Percentiles rank a stretch among this genome's conserved stretches.
These are phyloP conservation scores for Masnerella sp. DNA, from an alignment of 2,888 invertebrate species.

Conservation along the genomic window DNA sequence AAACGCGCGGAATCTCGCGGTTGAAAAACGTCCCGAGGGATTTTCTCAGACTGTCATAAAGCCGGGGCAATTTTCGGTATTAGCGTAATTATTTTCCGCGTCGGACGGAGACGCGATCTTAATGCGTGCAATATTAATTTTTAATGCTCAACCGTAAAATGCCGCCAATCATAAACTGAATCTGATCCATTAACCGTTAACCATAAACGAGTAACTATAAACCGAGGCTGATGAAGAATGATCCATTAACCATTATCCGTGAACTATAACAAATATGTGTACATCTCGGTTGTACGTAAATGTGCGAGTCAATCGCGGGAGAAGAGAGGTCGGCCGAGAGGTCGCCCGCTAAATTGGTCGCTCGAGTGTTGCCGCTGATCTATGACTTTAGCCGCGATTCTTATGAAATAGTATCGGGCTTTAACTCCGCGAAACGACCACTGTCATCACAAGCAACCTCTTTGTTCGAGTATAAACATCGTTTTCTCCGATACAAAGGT, in stretches of 20 bases:
- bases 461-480: too few species aligned
- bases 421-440: conserved; percentile 69
- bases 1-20: too few species aligned
- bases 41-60: conserved; percentile 18
- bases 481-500: too few species aligned
- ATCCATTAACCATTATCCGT: conserved; percentile 51
- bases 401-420: conserved; percentile 72
- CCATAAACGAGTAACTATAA: conserved; percentile 53
- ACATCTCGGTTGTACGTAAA: conserved; percentile 49
- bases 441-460: conserved; percentile 64
- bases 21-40: too few species aligned
- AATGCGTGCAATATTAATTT: conserved; percentile 42
- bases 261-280: conserved; percentile 53
- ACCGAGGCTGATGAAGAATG: conserved; percentile 45
- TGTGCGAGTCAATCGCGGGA: conserved; percentile 58
- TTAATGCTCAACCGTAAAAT: conserved; percentile 41
- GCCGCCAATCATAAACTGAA: conserved; percentile 47
- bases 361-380: conserved; percentile 66
- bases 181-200: conserved; percentile 52
- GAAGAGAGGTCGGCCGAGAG: conserved; percentile 71
- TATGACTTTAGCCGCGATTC: conserved; percentile 73
- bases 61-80: conserved; percentile 9
- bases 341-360: conserved; percentile 74
- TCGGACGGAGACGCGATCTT: conserved; percentile 34
- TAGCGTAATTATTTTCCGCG: conserved; percentile 31